Percentiles rank a stretch among this genome's conserved stretches.
Conservation (phyloP, 1,140 invertebrate species). For the Proales similis region DNA sequence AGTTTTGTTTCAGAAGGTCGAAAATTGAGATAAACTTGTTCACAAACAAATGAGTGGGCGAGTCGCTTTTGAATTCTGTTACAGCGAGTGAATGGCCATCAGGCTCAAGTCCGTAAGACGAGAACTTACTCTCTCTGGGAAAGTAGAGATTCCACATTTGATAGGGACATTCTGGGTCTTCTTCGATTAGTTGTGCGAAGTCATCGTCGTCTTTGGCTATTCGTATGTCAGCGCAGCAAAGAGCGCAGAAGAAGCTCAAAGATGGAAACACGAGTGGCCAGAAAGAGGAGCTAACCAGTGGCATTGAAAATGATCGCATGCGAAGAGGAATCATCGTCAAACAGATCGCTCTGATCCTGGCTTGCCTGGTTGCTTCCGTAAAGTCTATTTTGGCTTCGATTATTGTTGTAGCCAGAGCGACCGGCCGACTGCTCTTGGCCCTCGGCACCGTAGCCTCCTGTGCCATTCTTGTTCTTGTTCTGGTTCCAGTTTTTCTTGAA, state of each 20-base stretch:
- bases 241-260: too few species aligned
- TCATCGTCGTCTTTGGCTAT: slow-evolving; percentile 20
- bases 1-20: slow-evolving; percentile 4
- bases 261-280: not conserved
- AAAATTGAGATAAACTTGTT: not conserved
- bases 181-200: slow-evolving; percentile 31
- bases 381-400: slow-evolving; percentile 26
- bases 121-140: slow-evolving; percentile 30
- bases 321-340: slow-evolving; percentile 19
- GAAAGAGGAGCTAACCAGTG: not conserved
- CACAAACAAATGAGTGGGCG: not conserved
- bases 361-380: slow-evolving; percentile 1
- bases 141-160: slow-evolving; percentile 37
- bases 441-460: not conserved
- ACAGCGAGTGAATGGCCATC: not conserved
- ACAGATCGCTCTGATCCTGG: not conserved
- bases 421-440: not conserved
- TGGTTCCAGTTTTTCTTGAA: slow-evolving; percentile 21
- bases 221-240: too few species aligned
- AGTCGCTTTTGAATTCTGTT: slow-evolving; percentile 21
- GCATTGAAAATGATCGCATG: slow-evolving; percentile 25
- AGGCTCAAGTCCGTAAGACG: not conserved
- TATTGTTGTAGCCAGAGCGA: slow-evolving; percentile 7
- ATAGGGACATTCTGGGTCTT: slow-evolving; percentile 32
- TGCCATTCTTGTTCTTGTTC: not conserved